Evolutionary conservation across 2,888 invertebrate species (phyloP).

Genomic region (Mimumesa dahlbomi): DNA sequence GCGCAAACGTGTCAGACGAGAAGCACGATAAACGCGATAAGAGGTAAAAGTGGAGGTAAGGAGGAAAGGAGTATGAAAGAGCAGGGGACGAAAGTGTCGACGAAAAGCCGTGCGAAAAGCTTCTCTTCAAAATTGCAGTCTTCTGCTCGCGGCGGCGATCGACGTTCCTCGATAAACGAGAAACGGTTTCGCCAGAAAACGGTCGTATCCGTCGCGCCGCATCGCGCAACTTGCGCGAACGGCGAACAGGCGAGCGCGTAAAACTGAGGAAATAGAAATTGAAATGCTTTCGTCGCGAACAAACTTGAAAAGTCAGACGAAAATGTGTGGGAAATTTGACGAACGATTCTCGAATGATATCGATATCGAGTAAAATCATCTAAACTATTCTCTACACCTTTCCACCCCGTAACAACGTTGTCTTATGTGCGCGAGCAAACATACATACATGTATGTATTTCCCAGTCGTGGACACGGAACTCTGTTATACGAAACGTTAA

Average conservation of each 20-base stretch:
- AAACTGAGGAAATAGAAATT: conserved; percentile 39
- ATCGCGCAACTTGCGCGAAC: conserved; percentile 12
- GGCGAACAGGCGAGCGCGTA: too few relatives aligned
- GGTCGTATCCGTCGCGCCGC: conserved; percentile 16
- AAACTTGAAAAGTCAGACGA: too few relatives aligned
- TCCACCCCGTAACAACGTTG: too few relatives aligned
- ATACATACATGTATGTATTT: too few relatives aligned
- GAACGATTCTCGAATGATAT: too few relatives aligned
- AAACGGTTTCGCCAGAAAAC: conserved; percentile 43
- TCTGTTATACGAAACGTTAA: too few relatives aligned
- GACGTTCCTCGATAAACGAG: conserved; percentile 63
- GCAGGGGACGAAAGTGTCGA: conserved; percentile 47
- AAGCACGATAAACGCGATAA: conserved; percentile 63
- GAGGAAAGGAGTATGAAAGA: conserved; percentile 7
- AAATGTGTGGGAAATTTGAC: too few relatives aligned
- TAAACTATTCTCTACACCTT: too few relatives aligned
- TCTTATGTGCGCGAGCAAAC: too few relatives aligned
- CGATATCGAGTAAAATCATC: too few relatives aligned
- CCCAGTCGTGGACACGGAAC: too few relatives aligned
- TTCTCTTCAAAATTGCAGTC: conserved; percentile 74
- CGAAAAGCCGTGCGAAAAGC: conserved; percentile 64
- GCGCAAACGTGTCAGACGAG: conserved; percentile 63
- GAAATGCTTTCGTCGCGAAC: too few relatives aligned
- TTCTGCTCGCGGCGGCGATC: conserved; percentile 60
- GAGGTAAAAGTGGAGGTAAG: conserved; percentile 32